phyloP scores from a whole-genome alignment of 2,797 vertebrate species.

The Cirrhinus mrigala region DNA sequence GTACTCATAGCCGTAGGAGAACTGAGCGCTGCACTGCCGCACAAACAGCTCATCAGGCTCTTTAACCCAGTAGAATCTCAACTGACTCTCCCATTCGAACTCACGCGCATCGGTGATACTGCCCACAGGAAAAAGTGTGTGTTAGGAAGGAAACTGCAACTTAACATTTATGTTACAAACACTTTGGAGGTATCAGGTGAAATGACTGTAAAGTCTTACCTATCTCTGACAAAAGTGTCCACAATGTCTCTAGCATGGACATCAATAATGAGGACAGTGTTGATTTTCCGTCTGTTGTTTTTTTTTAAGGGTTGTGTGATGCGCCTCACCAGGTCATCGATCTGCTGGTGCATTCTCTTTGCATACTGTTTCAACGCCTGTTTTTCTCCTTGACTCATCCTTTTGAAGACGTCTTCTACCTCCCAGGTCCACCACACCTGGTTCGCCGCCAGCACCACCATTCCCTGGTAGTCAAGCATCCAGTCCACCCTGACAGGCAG shows the following conservation, averaged over 20 bases:
- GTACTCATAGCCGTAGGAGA: conserved; percentile 95
- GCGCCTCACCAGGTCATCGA: conserved; percentile 88
- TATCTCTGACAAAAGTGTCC: conserved; percentile 88
- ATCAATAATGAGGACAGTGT: conserved; percentile 95
- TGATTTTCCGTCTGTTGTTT: conserved; percentile 92
- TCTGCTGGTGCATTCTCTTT: conserved; percentile 90
- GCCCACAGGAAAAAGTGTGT: conserved; percentile 9
- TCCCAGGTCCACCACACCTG: conserved; percentile 99
- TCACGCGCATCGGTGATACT: conserved; percentile 91
- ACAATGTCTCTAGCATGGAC: conserved; percentile 97
- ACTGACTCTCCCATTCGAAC: conserved; percentile 97
- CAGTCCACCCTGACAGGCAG: conserved; percentile 86
- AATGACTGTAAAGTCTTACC: conserved; percentile 72
- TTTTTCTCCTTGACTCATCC: conserved; percentile 86
- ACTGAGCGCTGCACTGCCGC: conserved; percentile 91
- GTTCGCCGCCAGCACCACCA: conserved; percentile 93
- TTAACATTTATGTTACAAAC: background rate
- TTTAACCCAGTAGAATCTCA: conserved; percentile 93
- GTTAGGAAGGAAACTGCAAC: background rate
- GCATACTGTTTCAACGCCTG: conserved; percentile 89
- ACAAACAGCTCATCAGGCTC: conserved; percentile 86
- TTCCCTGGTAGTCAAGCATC: conserved; percentile 95
- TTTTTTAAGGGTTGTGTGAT: conserved; percentile 85
- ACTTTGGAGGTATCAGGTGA: background rate
- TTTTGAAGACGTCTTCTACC: conserved; percentile 91